These are phyloP conservation scores for Meriones psammophilus DNA, from an alignment of 2,797 vertebrate genomes.

Conservation along the genomic window DNA sequence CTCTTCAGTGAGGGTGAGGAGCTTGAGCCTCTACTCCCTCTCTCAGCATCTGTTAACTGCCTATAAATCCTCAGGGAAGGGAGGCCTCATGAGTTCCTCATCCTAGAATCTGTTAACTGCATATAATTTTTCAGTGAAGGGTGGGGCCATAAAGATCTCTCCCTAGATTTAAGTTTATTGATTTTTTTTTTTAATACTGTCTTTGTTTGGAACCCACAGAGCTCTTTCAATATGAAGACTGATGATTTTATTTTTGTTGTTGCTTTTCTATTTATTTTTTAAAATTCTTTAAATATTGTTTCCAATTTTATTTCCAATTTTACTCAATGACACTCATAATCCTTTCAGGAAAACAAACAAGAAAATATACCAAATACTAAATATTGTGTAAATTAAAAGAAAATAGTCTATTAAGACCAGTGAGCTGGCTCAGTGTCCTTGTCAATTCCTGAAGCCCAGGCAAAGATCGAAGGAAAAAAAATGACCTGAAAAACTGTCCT, in stretches of 20 bases:
- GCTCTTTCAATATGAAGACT: neutral
- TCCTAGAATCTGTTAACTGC: neutral
- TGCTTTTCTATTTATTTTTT: neutral
- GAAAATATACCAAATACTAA: neutral
- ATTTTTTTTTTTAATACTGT: neutral
- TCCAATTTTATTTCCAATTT: neutral
- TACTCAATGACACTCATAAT: neutral
- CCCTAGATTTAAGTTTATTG: neutral
- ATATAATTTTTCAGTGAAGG: neutral
- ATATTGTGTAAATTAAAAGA: slow-evolving; percentile 1
- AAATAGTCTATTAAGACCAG: neutral
- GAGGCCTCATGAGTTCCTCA: neutral
- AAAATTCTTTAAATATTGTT: neutral
- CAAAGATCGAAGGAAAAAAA: neutral
- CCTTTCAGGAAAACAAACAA: neutral
- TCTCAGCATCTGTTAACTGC: neutral
- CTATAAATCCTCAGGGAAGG: neutral
- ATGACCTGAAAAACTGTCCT: neutral
- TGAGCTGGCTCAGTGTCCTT: neutral
- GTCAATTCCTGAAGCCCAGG: neutral
- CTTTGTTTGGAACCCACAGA: neutral
- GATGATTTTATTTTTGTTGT: neutral
- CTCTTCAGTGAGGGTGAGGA: neutral
- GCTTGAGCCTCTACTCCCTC: neutral
- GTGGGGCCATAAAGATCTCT: neutral